Evolutionary conservation across 2,797 vertebrate species (phyloP).

Genomic region (Echiichthys vipera): DNA sequence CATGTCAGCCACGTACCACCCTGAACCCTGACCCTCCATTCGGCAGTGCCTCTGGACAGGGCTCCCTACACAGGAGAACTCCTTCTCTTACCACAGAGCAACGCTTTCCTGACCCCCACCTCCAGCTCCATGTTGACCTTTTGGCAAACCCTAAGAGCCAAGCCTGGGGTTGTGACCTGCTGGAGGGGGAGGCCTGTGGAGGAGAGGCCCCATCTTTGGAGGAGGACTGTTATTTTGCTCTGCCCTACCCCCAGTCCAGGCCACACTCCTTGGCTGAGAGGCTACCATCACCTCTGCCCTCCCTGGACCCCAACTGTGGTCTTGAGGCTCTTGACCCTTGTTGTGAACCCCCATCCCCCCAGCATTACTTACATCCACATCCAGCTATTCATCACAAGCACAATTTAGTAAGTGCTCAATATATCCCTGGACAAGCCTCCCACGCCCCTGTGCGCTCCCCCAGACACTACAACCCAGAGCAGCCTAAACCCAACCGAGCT

Average conservation of each 20-base stretch:
- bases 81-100: slow-evolving; percentile 73
- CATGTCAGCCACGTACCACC: slow-evolving; percentile 84
- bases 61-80: slow-evolving; percentile 80
- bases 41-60: slow-evolving; percentile 73
- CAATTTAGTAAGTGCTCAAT: slow-evolving; percentile 86
- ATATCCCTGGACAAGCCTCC: slow-evolving; percentile 81
- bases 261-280: slow-evolving; percentile 73
- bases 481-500: slow-evolving; percentile 62
- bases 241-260: slow-evolving; percentile 75
- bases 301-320: slow-evolving; percentile 76
- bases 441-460: slow-evolving; percentile 71
- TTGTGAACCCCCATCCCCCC: slow-evolving; percentile 74
- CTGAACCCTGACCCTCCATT: slow-evolving; percentile 78
- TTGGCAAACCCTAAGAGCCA: slow-evolving; percentile 73
- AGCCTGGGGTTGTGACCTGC: slow-evolving; percentile 78
- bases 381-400: slow-evolving; percentile 75
- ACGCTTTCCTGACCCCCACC: slow-evolving; percentile 58
- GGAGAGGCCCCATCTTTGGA: slow-evolving; percentile 75
- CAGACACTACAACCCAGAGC: slow-evolving; percentile 68
- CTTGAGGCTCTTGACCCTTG: slow-evolving; percentile 68
- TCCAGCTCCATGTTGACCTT: slow-evolving; percentile 67
- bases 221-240: slow-evolving; percentile 74
- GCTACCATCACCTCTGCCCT: slow-evolving; percentile 75
- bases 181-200: slow-evolving; percentile 66
- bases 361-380: slow-evolving; percentile 70